These are phyloP conservation scores for Gallinago stenura DNA, from an alignment of 2,797 vertebrate genomes.

Conservation along the genomic window DNA sequence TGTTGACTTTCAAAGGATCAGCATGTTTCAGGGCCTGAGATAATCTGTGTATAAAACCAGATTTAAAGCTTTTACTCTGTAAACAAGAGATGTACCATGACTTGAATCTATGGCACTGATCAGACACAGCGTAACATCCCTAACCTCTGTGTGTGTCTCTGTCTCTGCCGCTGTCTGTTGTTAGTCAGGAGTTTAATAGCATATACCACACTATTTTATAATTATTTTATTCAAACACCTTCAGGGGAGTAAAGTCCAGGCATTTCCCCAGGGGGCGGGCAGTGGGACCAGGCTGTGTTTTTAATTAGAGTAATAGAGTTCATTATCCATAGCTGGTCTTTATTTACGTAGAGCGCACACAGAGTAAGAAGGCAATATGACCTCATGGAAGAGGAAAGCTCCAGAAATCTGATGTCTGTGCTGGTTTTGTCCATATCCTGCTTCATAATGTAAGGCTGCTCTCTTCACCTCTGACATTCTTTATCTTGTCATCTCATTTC, in stretches of 20 bases:
- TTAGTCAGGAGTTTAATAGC: background rate
- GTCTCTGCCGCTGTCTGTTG: background rate
- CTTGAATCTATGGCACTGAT: background rate
- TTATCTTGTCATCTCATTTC: background rate
- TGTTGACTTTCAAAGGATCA: background rate
- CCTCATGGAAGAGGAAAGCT: background rate
- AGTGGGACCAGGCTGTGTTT: background rate
- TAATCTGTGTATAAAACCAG: background rate
- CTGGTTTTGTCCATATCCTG: background rate
- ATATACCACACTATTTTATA: background rate
- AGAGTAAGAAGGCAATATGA: background rate
- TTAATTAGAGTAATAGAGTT: conserved; percentile 24
- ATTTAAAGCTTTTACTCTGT: background rate
- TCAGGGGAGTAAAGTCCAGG: background rate
- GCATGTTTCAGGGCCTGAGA: background rate
- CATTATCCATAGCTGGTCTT: background rate
- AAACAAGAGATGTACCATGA: background rate
- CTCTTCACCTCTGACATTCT: background rate
- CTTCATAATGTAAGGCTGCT: background rate
- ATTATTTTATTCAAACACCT: background rate
- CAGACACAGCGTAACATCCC: background rate
- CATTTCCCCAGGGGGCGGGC: background rate
- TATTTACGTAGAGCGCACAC: background rate
- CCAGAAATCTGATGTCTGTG: background rate
- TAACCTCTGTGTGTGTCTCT: background rate